phyloP scores from a whole-genome alignment of 1,140 invertebrate species.

The Riptortus pedestris region DNA sequence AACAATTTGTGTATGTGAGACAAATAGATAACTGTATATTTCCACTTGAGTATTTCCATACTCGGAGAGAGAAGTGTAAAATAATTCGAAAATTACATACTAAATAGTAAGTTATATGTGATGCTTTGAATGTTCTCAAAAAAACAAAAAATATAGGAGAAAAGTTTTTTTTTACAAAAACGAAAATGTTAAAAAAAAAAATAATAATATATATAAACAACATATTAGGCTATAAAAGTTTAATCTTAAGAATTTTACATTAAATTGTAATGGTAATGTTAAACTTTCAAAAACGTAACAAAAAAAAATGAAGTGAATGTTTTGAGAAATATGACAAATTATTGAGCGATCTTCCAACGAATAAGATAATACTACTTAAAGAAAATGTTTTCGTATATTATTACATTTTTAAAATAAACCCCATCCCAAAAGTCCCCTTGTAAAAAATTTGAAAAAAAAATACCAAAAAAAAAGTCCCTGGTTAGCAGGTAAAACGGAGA shows the following conservation, averaged over 20 bases:
- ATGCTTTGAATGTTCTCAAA: slow-evolving; percentile 24
- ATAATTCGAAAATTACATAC: slow-evolving; percentile 18
- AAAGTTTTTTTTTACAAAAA: slow-evolving; percentile 4
- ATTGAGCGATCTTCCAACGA: slow-evolving; percentile 17
- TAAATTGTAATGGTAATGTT: background rate
- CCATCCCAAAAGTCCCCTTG: background rate
- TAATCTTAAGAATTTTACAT: slow-evolving; percentile 4
- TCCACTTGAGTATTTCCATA: slow-evolving; percentile 8
- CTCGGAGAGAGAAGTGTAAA: slow-evolving; percentile 17
- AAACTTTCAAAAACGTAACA: too few species aligned
- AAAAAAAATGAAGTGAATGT: too few species aligned
- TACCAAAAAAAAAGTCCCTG: too few species aligned
- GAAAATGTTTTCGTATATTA: slow-evolving; percentile 12
- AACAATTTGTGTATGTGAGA: slow-evolving; percentile 19
- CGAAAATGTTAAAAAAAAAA: background rate
- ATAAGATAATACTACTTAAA: slow-evolving; percentile 13
- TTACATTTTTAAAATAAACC: slow-evolving; percentile 16
- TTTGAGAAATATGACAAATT: background rate
- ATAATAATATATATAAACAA: background rate
- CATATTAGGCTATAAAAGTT: slow-evolving; percentile 6
- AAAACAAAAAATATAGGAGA: slow-evolving; percentile 4
- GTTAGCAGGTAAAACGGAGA: background rate
- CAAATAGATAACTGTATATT: slow-evolving; percentile 22
- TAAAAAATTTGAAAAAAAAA: too few species aligned
- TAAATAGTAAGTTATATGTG: slow-evolving; percentile 21